A percentile compares a stretch with the other conserved stretches of the same genome.
Conservation (phyloP, 2,797 vertebrate species). For the Characodon lateralis region DNA sequence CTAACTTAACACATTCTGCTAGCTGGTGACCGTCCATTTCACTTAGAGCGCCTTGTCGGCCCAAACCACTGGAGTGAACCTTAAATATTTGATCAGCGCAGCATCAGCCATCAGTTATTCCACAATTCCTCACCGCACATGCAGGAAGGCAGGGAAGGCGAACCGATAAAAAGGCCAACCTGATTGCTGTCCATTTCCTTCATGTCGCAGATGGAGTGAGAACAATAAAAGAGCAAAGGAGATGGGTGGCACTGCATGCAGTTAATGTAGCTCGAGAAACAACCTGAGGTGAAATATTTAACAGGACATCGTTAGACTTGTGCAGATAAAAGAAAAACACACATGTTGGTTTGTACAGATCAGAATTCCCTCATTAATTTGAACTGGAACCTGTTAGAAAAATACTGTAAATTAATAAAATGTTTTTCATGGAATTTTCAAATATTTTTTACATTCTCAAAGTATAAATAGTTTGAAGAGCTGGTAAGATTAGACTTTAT, state of each 20-base stretch:
- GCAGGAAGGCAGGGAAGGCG: constrained; percentile 30
- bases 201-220: constrained; percentile 40
- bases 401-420: constrained; percentile 60
- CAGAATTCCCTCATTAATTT: constrained; percentile 55
- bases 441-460: constrained; percentile 75
- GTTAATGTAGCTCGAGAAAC: constrained; percentile 55
- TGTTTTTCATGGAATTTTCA: constrained; percentile 67
- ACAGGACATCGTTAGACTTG: constrained; percentile 41
- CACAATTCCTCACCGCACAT: constrained; percentile 48
- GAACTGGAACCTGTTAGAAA: constrained; percentile 75
- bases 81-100: constrained; percentile 86
- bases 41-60: constrained; percentile 52
- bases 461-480: constrained; percentile 75
- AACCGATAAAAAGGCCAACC: constrained; percentile 53
- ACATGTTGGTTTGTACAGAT: constrained; percentile 63
- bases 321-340: constrained; percentile 43
- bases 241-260: constrained; percentile 42
- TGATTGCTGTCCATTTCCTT: constrained; percentile 54
- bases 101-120: constrained; percentile 70
- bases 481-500: constrained; percentile 68
- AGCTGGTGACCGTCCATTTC: constrained; percentile 44
- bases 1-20: constrained; percentile 44
- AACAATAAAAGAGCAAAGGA: neutral
- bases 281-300: constrained; percentile 42
- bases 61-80: constrained; percentile 69